Conservation (phyloP, 1,140 invertebrate species). For the Ridgeia piscesae region DNA sequence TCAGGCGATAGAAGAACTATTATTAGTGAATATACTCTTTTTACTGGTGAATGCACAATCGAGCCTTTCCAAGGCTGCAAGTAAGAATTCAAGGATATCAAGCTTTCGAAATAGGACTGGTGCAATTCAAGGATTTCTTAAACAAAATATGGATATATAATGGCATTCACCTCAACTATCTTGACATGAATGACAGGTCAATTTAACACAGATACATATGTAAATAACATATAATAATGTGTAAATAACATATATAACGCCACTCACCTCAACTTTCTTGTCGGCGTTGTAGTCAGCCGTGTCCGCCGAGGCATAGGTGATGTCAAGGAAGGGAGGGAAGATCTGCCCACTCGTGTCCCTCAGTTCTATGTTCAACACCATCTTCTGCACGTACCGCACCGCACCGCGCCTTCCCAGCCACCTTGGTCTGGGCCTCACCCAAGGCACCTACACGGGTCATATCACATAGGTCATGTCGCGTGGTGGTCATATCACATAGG, state of each 20-base stretch:
- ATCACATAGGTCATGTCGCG: background rate
- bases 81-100: no score
- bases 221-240: background rate
- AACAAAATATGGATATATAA: no score
- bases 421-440: background rate
- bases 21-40: no score
- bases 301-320: constrained; percentile 47
- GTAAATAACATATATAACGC: background rate
- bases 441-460: background rate
- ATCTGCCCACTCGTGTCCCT: constrained; percentile 51
- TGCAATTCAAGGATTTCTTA: no score
- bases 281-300: constrained; percentile 11
- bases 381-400: constrained; percentile 46
- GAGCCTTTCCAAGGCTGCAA: no score
- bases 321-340: constrained; percentile 55
- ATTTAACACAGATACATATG: background rate
- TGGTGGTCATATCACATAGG: no score
- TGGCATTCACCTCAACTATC: no score
- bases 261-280: background rate
- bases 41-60: no score
- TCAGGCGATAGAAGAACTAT: no score
- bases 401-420: background rate
- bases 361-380: constrained; percentile 48
- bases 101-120: no score
- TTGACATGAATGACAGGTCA: no score